A percentile compares a stretch with the other conserved stretches of the same genome.
Evolutionary conservation across 2,888 invertebrate genomes (phyloP).

Genomic region (Clusia tigrina): DNA sequence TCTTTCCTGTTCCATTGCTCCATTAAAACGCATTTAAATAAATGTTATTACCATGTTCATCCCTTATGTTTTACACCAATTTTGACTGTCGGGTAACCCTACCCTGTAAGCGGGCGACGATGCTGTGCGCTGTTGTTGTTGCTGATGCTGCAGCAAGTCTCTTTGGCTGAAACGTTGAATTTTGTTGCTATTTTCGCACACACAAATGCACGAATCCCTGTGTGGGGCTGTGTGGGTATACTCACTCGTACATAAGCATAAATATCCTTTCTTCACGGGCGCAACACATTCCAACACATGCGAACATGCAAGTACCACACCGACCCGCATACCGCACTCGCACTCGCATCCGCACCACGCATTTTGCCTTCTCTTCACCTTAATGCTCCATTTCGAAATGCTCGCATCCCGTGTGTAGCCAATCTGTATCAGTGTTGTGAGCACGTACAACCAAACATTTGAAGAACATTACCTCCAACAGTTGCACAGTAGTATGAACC

Average conservation of each 20-base stretch:
- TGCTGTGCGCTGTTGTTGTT: too few relatives aligned
- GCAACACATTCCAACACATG: slow-evolving; percentile 3
- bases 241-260: slow-evolving; percentile 12
- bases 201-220: background rate
- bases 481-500: background rate
- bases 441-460: slow-evolving; percentile 20
- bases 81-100: too few relatives aligned
- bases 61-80: too few relatives aligned
- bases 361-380: background rate
- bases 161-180: slow-evolving; percentile 2
- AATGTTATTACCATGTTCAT: too few relatives aligned
- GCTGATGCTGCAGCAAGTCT: too few relatives aligned
- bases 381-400: background rate
- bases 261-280: slow-evolving; percentile 13
- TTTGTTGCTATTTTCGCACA: background rate
- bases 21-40: too few relatives aligned
- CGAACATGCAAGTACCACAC: slow-evolving; percentile 8
- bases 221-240: background rate
- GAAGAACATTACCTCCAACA: slow-evolving; percentile 23
- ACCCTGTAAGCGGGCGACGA: too few relatives aligned
- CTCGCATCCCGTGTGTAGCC: slow-evolving; percentile 3
- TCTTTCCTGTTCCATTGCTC: too few relatives aligned
- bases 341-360: background rate
- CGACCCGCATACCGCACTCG: background rate
- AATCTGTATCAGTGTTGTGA: slow-evolving; percentile 6